Percentiles rank a stretch among this genome's conserved stretches.
These are phyloP conservation scores for Illadopsis cleaveri DNA, from an alignment of 2,113 vertebrate species.

Conservation along the genomic window DNA sequence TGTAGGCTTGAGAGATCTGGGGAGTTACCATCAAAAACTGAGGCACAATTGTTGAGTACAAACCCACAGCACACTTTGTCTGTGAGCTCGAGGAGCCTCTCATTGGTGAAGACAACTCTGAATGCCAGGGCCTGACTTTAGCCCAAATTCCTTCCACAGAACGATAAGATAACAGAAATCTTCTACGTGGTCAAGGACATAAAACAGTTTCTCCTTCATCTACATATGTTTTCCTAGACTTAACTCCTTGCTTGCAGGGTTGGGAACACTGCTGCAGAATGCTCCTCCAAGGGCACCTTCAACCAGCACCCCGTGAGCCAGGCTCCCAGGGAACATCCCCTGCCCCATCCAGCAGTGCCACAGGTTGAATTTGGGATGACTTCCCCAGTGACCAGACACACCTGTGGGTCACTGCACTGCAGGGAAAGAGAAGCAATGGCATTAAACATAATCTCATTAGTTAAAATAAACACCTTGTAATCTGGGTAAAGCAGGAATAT, in stretches of 20 bases:
- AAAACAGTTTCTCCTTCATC: background rate
- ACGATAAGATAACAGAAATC: background rate
- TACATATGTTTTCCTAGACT: background rate
- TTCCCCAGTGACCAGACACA: background rate
- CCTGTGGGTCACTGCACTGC: background rate
- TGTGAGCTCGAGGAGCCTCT: background rate
- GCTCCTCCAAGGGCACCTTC: background rate
- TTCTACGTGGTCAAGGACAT: background rate
- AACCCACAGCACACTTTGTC: background rate
- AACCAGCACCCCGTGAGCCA: accelerated
- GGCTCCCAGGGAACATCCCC: background rate
- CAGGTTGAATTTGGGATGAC: background rate
- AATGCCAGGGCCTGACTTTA: background rate
- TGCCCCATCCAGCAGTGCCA: background rate
- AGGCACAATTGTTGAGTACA: background rate
- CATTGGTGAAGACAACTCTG: background rate
- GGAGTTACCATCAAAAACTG: background rate
- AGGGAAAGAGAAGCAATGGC: background rate
- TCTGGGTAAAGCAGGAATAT: background rate
- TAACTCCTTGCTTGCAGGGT: background rate
- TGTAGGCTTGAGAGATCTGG: background rate
- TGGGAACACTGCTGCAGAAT: accelerated
- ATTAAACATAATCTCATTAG: background rate
- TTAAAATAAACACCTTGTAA: background rate
- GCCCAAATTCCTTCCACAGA: conserved; percentile 7